These are phyloP conservation scores for Beroe forskalii DNA, from an alignment of 37 sponge, comb jelly and placozoan species.

Conservation along the genomic window DNA sequence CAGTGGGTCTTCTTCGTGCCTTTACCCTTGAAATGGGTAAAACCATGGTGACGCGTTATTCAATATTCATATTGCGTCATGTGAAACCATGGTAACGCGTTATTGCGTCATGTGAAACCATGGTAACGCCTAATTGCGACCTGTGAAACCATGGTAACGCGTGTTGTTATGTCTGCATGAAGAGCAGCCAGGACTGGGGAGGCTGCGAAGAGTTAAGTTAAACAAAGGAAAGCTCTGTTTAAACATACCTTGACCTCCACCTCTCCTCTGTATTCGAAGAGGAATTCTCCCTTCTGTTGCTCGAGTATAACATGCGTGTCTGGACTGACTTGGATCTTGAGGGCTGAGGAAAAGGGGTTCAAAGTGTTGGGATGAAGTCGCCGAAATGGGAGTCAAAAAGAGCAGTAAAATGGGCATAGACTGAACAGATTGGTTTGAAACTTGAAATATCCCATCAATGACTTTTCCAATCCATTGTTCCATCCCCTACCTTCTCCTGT, in stretches of 20 bases:
- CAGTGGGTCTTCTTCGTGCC: slow-evolving; percentile 86
- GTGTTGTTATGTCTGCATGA: too few relatives aligned
- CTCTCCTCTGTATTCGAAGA: slow-evolving; percentile 76
- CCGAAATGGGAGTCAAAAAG: too few relatives aligned
- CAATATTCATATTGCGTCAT: not conserved
- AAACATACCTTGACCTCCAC: slow-evolving; percentile 82
- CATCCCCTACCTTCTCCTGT: slow-evolving; percentile 84
- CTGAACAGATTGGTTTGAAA: not conserved
- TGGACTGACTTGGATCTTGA: slow-evolving; percentile 86
- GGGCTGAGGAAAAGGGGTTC: slow-evolving; percentile 75
- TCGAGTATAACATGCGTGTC: slow-evolving; percentile 70
- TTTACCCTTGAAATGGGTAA: slow-evolving; percentile 77
- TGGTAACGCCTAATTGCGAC: too few relatives aligned
- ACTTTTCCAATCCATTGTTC: too few relatives aligned
- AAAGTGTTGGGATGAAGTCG: too few relatives aligned
- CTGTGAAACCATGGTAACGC: too few relatives aligned
- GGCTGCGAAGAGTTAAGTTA: not conserved
- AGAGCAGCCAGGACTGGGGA: too few relatives aligned
- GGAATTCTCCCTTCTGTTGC: slow-evolving; percentile 68
- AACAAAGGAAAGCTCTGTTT: not conserved
- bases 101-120: too few relatives aligned
- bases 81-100: too few relatives aligned
- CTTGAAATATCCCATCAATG: not conserved
- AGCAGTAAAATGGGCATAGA: slow-evolving; percentile 32
- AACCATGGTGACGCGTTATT: too few relatives aligned